These are phyloP conservation scores for Pararge aegeria DNA, from an alignment of 1,140 invertebrate genomes.

Conservation along the genomic window DNA sequence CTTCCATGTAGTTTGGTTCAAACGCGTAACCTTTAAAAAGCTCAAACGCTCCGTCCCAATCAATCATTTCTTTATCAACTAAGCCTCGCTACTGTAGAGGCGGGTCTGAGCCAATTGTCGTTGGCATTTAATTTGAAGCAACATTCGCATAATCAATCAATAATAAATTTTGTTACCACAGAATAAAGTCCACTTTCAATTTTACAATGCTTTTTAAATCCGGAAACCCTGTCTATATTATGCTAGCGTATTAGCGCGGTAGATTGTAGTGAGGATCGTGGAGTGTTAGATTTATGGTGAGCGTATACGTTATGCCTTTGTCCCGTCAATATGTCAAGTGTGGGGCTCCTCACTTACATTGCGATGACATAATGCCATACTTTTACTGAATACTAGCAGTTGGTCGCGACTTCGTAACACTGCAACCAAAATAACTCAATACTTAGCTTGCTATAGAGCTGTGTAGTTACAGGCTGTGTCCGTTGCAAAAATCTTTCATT, in stretches of 20 bases:
- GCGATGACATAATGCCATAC: slow-evolving; percentile 54
- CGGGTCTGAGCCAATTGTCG: slow-evolving; percentile 30
- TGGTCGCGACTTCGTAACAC: neutral
- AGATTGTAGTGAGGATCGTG: slow-evolving; percentile 15
- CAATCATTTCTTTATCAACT: slow-evolving; percentile 32
- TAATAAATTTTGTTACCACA: neutral
- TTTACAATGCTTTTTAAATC: neutral
- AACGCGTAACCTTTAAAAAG: neutral
- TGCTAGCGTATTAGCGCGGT: slow-evolving; percentile 31
- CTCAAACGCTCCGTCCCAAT: slow-evolving; percentile 16
- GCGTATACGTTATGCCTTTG: slow-evolving; percentile 59
- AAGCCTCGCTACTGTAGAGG: slow-evolving; percentile 33
- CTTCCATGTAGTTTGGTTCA: no score
- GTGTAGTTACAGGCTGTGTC: no score
- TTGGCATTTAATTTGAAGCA: slow-evolving; percentile 26
- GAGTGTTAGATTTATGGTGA: slow-evolving; percentile 60
- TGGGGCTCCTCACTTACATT: slow-evolving; percentile 37
- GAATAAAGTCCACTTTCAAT: neutral
- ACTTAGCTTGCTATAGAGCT: no score
- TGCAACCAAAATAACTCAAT: neutral
- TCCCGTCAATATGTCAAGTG: slow-evolving; percentile 70
- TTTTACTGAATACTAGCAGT: slow-evolving; percentile 25
- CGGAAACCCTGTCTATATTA: slow-evolving; percentile 39
- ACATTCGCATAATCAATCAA: neutral
- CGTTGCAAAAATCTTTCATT: no score